Evolutionary conservation across 2,113 vertebrate genomes (phyloP), one percentile per base, ranked within the genome.

Genomic region (Xiphias gladius): DNA sequence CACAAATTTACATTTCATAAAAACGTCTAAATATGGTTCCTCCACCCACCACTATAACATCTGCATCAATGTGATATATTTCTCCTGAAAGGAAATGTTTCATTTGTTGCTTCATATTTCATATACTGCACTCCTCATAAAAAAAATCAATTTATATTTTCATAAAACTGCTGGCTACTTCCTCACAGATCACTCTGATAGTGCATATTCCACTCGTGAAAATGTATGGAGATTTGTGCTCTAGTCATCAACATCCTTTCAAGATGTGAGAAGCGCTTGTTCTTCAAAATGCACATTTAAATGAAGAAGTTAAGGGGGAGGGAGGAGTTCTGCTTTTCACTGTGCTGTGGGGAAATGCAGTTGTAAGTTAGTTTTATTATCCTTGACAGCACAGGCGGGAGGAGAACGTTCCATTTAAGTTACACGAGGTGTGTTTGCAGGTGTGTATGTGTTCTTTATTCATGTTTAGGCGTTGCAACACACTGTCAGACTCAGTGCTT

Each of bases 171-270:
- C 84, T 35, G 89, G 90, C 86, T 86, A 85, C 86, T 89, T 84
- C 89, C 79, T 77, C 76, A n/a, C 73, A 81, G 91, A 95, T 94
- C 88, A 65, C 83, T 77, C 74, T 66, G 91, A 94, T 91, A 84
- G 90, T 54, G 77, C 73, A 24, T 55, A 76, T 80, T 77, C 82
- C 26, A 50, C 90, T 90, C 82, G 89, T 94, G 91, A 89, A 95
- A 95, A 94, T 94, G 75, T 91, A 94, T 94, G 87, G 89, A 91
- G 85, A 93, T 94, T 87, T 95, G 88, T 93, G 93, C 91, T 84
- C 82, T 11, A 91, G 92, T 94, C 94, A 90, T 94, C 94, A 93
- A 88, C 92, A 90, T 92, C 76, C 84, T 90, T 84, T 91, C 88
- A 70, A 92, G 88, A 89, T 62, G 81, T 46, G 88, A 87, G 80